A percentile compares a stretch with the other conserved stretches of the same genome.
phyloP scores from a whole-genome alignment of 1,140 invertebrate genomes.

The Lasioglossum baleicum region DNA sequence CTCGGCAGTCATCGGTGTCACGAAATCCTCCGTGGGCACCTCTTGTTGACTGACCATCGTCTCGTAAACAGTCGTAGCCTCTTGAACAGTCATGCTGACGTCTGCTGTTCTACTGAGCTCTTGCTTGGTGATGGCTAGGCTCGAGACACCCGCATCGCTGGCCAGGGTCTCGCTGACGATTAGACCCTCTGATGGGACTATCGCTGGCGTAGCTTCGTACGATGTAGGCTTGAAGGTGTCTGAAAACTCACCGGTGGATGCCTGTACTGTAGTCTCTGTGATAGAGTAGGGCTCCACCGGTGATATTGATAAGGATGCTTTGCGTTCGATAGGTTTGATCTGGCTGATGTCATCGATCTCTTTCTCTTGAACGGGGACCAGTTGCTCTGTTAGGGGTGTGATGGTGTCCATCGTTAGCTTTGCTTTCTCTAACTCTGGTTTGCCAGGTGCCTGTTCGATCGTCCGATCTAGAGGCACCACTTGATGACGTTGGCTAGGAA shows the following conservation, averaged over 20 bases:
- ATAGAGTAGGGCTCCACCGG: conserved; percentile 82
- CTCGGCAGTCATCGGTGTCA: conserved; percentile 72
- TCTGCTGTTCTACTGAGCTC: conserved; percentile 75
- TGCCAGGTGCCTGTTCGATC: conserved; percentile 79
- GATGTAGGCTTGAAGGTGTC: conserved; percentile 77
- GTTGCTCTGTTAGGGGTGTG: conserved; percentile 79
- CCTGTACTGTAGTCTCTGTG: conserved; percentile 82
- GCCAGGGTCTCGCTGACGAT: conserved; percentile 81
- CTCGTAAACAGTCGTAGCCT: conserved; percentile 84
- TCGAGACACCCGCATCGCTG: conserved; percentile 60
- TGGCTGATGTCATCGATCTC: conserved; percentile 78
- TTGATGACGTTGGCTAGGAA: conserved; percentile 80
- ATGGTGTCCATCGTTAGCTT: conserved; percentile 80
- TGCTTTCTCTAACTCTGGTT: conserved; percentile 78
- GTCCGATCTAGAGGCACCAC: conserved; percentile 78
- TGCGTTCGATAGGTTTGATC: conserved; percentile 71
- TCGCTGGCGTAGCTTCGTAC: conserved; percentile 78
- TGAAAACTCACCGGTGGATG: conserved; percentile 79
- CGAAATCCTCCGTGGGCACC: conserved; percentile 77
- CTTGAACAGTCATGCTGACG: conserved; percentile 81
- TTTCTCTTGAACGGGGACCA: conserved; percentile 80
- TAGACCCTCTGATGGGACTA: conserved; percentile 82
- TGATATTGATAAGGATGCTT: conserved; percentile 80
- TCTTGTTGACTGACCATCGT: conserved; percentile 82
- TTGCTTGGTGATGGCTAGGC: conserved; percentile 53